Percentiles rank a stretch among this genome's conserved stretches.
phyloP scores from a whole-genome alignment of 2,113 vertebrate genomes.

The Ictalurus punctatus region DNA sequence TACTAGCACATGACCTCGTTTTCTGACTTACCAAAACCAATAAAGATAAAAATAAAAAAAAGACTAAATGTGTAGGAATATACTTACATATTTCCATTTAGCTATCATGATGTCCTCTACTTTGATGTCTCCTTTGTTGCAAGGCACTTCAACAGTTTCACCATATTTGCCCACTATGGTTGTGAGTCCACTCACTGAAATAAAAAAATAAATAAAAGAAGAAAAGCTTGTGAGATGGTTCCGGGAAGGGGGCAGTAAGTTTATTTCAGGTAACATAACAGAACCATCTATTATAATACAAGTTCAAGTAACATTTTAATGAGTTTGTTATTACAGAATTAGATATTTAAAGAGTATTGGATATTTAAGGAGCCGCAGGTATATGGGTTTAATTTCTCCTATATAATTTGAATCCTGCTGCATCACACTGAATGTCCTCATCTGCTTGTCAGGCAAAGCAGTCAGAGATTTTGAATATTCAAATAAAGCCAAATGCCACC shows the following conservation, averaged over 20 bases:
- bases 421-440: neutral
- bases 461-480: conserved; percentile 64
- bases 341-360: neutral
- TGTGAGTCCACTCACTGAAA: conserved; percentile 75
- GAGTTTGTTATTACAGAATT: neutral
- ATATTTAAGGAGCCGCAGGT: neutral
- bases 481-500: conserved; percentile 57
- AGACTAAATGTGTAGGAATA: conserved; percentile 26
- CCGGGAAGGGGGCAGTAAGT: neutral
- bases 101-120: conserved; percentile 72
- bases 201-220: conserved; percentile 44
- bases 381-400: neutral
- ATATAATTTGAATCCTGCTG: conserved; percentile 32
- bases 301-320: neutral
- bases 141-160: conserved; percentile 86
- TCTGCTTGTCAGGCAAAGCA: conserved; percentile 42
- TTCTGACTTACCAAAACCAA: neutral
- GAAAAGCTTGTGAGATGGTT: neutral
- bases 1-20: neutral
- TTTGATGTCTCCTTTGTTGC: conserved; percentile 63
- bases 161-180: conserved; percentile 82
- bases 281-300: neutral
- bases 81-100: conserved; percentile 99
- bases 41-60: neutral
- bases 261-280: neutral